Conservation (phyloP, 2,888 invertebrate species). For the Phasia obesa region DNA sequence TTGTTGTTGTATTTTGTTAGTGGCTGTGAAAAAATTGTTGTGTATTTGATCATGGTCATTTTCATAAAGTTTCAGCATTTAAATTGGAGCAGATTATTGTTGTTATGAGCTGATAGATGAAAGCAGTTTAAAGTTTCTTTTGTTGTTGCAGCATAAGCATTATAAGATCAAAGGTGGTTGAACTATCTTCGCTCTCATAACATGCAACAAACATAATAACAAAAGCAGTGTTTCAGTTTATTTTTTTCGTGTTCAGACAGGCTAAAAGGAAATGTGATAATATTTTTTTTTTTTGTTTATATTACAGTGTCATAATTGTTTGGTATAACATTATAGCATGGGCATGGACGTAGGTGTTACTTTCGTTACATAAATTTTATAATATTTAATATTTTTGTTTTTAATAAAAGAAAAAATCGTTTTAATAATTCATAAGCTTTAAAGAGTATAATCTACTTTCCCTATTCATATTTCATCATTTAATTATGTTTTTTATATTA, state of each 20-base stretch:
- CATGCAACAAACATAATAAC: not conserved
- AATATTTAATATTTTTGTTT: too few relatives aligned
- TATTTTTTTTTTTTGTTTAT: constrained; percentile 16
- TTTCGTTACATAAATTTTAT: too few relatives aligned
- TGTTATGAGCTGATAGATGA: constrained; percentile 10
- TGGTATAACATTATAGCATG: too few relatives aligned
- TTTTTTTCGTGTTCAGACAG: constrained; percentile 15
- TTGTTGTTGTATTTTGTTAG: constrained; percentile 7
- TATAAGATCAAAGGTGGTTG: constrained; percentile 41
- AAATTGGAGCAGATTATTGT: constrained; percentile 27
- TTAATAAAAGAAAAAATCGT: too few relatives aligned
- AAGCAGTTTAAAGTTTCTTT: not conserved
- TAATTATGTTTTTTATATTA: too few relatives aligned
- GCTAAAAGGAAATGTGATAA: constrained; percentile 43
- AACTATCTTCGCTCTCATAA: constrained; percentile 35
- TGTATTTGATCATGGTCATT: constrained; percentile 60
- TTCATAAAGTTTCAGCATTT: constrained; percentile 51
- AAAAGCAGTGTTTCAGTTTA: not conserved
- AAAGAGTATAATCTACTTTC: too few relatives aligned
- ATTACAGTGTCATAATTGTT: constrained; percentile 29
- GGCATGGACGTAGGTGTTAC: too few relatives aligned
- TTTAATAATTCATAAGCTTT: too few relatives aligned
- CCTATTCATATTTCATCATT: too few relatives aligned
- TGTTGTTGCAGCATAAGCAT: constrained; percentile 11
- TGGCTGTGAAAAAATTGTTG: constrained; percentile 27